Evolutionary conservation across 2,113 vertebrate genomes (phyloP).

Genomic region (Tonatia bakeri): DNA sequence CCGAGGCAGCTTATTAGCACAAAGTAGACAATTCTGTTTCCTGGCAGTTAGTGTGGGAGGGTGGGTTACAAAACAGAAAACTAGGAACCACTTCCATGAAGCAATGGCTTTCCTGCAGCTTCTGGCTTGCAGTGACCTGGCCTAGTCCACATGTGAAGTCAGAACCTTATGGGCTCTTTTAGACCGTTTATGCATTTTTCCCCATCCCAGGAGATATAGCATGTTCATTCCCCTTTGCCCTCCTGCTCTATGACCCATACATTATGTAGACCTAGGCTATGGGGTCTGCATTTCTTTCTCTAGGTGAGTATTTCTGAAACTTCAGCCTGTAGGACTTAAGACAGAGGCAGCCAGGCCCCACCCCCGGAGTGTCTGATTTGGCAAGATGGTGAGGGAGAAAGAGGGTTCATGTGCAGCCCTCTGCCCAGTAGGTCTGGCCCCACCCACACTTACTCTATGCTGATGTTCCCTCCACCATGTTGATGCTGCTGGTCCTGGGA

Average conservation of each 20-base stretch:
- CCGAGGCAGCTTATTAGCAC: constrained; percentile 9
- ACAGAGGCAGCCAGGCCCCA: not conserved
- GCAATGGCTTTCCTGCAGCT: not conserved
- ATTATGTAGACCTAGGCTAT: not conserved
- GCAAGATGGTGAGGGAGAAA: not conserved
- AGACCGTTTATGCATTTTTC: not conserved
- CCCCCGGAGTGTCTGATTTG: not conserved
- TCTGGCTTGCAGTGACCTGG: not conserved
- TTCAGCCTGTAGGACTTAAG: not conserved
- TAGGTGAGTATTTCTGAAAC: not conserved
- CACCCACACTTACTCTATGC: too few relatives aligned
- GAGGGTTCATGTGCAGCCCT: not conserved
- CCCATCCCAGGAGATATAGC: not conserved
- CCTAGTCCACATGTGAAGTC: not conserved
- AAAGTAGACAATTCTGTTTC: constrained; percentile 31
- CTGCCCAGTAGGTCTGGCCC: not conserved
- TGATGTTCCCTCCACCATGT: not conserved
- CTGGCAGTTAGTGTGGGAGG: not conserved
- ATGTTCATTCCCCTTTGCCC: not conserved
- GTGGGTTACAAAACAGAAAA: not conserved
- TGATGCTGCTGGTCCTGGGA: not conserved
- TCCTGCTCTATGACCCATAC: not conserved
- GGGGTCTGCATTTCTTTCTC: not conserved
- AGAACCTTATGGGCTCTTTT: not conserved
- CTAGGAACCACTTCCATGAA: not conserved